Conservation (phyloP, 2,113 vertebrate species). For the Cyanistes caeruleus region DNA sequence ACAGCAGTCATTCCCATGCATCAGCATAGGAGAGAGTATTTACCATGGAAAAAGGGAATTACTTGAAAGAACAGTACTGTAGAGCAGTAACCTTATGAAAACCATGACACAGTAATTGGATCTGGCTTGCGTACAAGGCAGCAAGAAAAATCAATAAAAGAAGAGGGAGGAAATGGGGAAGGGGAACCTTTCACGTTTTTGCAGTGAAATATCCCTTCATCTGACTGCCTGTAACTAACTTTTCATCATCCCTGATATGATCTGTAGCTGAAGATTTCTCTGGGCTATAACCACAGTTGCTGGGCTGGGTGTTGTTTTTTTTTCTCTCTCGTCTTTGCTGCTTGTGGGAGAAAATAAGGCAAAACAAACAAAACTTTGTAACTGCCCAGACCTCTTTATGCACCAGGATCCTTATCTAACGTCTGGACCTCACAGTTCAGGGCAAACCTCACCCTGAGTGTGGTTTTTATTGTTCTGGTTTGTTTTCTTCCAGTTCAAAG, state of each 20-base stretch:
- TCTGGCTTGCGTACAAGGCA: constrained; percentile 26
- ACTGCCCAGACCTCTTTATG: neutral
- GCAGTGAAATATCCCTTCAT: constrained; percentile 29
- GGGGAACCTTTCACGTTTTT: neutral
- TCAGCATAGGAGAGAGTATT: neutral
- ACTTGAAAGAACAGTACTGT: neutral
- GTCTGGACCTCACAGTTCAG: neutral
- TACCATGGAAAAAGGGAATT: neutral
- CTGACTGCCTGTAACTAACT: constrained; percentile 30
- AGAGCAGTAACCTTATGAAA: constrained; percentile 19
- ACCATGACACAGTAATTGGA: constrained; percentile 34
- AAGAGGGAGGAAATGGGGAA: constrained; percentile 12
- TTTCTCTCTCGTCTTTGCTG: neutral
- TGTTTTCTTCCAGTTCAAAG: constrained; percentile 50
- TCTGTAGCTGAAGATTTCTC: neutral
- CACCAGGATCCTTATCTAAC: neutral
- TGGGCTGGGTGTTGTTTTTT: neutral
- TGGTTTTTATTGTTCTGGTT: constrained; percentile 44
- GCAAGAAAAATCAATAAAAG: constrained; percentile 61
- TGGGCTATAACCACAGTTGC: neutral
- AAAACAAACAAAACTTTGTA: neutral
- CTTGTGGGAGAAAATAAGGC: neutral
- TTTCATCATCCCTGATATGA: constrained; percentile 37
- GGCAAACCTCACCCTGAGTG: constrained; percentile 23
- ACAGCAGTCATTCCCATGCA: neutral